Conservation (phyloP, 2,797 vertebrate species). For the Bradypus variegatus region DNA sequence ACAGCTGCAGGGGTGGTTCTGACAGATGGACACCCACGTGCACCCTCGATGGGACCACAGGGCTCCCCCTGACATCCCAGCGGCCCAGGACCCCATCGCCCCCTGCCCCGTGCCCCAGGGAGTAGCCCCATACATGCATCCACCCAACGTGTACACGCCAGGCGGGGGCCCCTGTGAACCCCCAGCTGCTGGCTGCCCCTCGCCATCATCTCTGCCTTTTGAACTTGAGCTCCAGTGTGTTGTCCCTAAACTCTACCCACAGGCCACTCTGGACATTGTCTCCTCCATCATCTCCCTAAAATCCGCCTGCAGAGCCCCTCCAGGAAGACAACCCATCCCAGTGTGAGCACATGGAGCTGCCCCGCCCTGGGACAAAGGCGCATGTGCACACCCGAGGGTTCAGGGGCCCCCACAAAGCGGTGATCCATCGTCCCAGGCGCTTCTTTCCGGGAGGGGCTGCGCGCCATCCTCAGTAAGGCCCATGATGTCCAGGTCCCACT, state of each 20-base stretch:
- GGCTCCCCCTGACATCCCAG: too few relatives aligned
- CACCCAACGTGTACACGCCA: accelerated
- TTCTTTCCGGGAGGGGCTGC: not conserved
- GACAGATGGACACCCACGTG: accelerated
- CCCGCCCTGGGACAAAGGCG: accelerated
- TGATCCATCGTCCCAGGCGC: not conserved
- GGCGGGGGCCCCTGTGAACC: not conserved
- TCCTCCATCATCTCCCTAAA: not conserved
- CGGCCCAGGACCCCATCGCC: accelerated
- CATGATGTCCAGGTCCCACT: too few relatives aligned
- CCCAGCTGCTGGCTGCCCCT: not conserved
- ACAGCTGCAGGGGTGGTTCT: not conserved
- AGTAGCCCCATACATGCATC: accelerated
- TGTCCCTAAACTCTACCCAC: not conserved
- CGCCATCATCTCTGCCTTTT: not conserved
- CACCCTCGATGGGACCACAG: accelerated
- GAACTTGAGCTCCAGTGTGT: not conserved
- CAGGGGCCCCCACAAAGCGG: not conserved
- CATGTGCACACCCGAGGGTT: accelerated
- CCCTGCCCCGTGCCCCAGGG: accelerated
- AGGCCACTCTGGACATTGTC: not conserved
- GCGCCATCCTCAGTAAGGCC: accelerated
- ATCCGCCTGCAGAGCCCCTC: not conserved
- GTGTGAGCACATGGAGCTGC: accelerated
- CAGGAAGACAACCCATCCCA: not conserved